Percentiles rank a stretch among this genome's conserved stretches.
Conservation (phyloP, 2,888 invertebrate genomes). For the Caenorhabditis sinica region DNA sequence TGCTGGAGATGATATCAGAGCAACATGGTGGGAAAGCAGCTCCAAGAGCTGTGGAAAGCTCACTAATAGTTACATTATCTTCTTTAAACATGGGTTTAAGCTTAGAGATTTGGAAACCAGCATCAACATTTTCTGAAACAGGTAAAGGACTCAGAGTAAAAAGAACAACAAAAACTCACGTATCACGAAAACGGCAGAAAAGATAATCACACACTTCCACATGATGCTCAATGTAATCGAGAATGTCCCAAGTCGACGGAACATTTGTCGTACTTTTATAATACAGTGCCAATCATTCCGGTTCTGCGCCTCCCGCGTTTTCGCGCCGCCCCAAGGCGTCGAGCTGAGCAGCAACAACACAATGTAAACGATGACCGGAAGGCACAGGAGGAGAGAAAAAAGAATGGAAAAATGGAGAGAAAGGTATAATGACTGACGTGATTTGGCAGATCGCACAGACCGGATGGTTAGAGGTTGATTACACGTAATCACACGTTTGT, state of each 20-base stretch:
- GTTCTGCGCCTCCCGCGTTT: slow-evolving; percentile 61
- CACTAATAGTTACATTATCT: slow-evolving; percentile 60
- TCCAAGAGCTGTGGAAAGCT: slow-evolving; percentile 70
- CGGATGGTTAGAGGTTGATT: slow-evolving; percentile 36
- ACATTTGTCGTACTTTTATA: slow-evolving; percentile 68
- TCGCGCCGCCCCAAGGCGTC: slow-evolving; percentile 62
- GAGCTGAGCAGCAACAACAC: slow-evolving; percentile 62
- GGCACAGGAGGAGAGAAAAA: slow-evolving; percentile 26
- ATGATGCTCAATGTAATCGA: slow-evolving; percentile 61
- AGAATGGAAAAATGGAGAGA: neutral
- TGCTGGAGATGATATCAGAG: slow-evolving; percentile 74
- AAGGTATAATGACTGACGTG: slow-evolving; percentile 51
- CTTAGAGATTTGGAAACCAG: slow-evolving; percentile 60
- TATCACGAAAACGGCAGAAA: slow-evolving; percentile 40
- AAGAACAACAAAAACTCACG: slow-evolving; percentile 33
- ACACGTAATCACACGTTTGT: slow-evolving; percentile 20
- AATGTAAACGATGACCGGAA: slow-evolving; percentile 68
- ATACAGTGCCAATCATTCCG: slow-evolving; percentile 66
- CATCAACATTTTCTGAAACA: slow-evolving; percentile 47
- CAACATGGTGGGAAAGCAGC: slow-evolving; percentile 76
- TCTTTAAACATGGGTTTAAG: slow-evolving; percentile 52
- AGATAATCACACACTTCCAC: slow-evolving; percentile 48
- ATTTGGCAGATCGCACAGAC: slow-evolving; percentile 41
- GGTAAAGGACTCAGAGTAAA: neutral
- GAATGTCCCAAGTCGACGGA: slow-evolving; percentile 64